Evolutionary conservation across 2,888 invertebrate genomes (phyloP).

Genomic region (Napeogenes sylphis): DNA sequence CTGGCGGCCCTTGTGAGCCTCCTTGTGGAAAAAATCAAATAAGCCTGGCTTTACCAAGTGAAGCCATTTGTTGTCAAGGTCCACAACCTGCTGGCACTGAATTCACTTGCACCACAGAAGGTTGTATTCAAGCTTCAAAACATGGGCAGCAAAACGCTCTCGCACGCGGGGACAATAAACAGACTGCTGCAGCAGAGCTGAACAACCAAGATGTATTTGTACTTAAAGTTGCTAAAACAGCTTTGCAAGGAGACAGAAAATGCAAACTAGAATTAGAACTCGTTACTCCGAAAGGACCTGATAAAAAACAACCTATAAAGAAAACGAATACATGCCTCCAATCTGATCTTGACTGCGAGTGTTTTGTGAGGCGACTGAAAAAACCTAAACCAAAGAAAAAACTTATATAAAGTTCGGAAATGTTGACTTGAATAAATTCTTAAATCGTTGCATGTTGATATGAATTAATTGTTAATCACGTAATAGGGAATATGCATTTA

Average conservation of each 20-base stretch:
- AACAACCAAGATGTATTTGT: slow-evolving; percentile 79
- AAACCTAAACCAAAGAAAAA: slow-evolving; percentile 44
- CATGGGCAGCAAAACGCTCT: slow-evolving; percentile 53
- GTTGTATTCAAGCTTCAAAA: slow-evolving; percentile 54
- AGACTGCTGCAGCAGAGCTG: slow-evolving; percentile 44
- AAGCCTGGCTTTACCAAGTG: slow-evolving; percentile 57
- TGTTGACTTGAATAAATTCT: too few species aligned
- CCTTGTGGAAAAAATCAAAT: slow-evolving; percentile 71
- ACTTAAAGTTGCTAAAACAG: slow-evolving; percentile 82
- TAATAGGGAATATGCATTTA: slow-evolving; percentile 10
- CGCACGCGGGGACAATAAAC: slow-evolving; percentile 55
- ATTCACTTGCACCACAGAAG: slow-evolving; percentile 69
- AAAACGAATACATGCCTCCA: slow-evolving; percentile 54
- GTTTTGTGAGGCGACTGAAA: slow-evolving; percentile 48
- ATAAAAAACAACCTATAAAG: slow-evolving; percentile 71
- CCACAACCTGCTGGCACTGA: slow-evolving; percentile 57
- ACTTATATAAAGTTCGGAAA: neutral
- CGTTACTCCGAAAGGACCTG: slow-evolving; percentile 80
- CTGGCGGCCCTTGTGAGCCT: slow-evolving; percentile 49
- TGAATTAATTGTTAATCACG: neutral
- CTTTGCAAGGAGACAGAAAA: slow-evolving; percentile 79
- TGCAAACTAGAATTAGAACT: slow-evolving; percentile 81
- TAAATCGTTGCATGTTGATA: too few species aligned
- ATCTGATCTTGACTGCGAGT: slow-evolving; percentile 61
- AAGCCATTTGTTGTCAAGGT: slow-evolving; percentile 57